phyloP scores from a whole-genome alignment of 2,888 invertebrate genomes.

The Epiblema foenella region DNA sequence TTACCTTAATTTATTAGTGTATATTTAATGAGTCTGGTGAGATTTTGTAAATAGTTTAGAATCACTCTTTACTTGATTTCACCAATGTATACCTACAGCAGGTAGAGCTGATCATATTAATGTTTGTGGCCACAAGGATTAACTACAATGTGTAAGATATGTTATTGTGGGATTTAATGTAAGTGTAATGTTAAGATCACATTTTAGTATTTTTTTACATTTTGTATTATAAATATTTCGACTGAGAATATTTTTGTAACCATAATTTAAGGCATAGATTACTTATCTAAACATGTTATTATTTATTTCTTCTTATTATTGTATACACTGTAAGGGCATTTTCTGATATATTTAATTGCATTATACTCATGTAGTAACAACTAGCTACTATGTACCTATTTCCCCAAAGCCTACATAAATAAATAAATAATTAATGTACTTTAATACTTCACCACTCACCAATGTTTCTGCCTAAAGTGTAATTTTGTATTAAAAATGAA shows the following conservation, averaged over 20 bases:
- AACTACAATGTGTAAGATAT: constrained; percentile 59
- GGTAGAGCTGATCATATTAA: constrained; percentile 48
- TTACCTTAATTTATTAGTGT: constrained; percentile 45
- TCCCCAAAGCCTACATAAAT: constrained; percentile 48
- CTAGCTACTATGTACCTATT: constrained; percentile 44
- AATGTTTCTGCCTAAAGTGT: constrained; percentile 39
- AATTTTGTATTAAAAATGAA: constrained; percentile 42
- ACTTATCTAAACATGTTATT: constrained; percentile 39
- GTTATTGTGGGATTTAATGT: constrained; percentile 47
- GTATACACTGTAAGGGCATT: constrained; percentile 51
- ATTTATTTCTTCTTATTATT: constrained; percentile 52
- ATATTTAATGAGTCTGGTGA: constrained; percentile 61
- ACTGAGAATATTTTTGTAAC: constrained; percentile 68
- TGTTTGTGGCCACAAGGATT: constrained; percentile 61
- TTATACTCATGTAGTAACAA: constrained; percentile 18
- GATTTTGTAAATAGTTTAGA: constrained; percentile 77
- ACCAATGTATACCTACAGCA: constrained; percentile 54
- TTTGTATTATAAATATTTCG: constrained; percentile 63
- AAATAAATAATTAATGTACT: constrained; percentile 29
- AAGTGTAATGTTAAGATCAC: constrained; percentile 42
- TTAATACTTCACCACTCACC: constrained; percentile 23
- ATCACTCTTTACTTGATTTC: constrained; percentile 78
- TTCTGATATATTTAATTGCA: constrained; percentile 41
- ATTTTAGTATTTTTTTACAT: constrained; percentile 53
- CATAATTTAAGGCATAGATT: constrained; percentile 45